Conservation (phyloP, 2,888 invertebrate species). For the Gortyna flavago region DNA sequence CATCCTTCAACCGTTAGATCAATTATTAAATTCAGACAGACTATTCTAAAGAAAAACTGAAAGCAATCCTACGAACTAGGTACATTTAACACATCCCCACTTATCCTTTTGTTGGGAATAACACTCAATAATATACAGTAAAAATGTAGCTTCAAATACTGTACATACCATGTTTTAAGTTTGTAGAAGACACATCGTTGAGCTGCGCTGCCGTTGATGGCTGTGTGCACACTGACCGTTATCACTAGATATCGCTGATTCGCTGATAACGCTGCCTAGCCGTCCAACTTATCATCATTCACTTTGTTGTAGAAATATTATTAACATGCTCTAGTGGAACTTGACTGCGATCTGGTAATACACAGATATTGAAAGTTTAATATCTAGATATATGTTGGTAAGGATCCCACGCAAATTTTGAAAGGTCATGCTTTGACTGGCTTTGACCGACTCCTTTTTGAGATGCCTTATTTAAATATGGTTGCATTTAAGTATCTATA, state of each 20-base stretch:
- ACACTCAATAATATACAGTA: not conserved
- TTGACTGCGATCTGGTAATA: slow-evolving; percentile 1
- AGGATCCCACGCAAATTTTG: slow-evolving; percentile 1
- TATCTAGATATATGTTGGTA: not conserved
- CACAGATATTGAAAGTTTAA: not conserved
- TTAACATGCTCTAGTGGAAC: slow-evolving; percentile 13
- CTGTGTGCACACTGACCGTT: slow-evolving; percentile 65
- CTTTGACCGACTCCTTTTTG: slow-evolving; percentile 7
- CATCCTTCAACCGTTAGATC: not conserved
- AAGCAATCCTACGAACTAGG: not conserved
- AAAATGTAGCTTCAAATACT: not conserved
- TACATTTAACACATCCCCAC: not conserved
- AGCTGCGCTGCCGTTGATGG: slow-evolving; percentile 61
- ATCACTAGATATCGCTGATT: slow-evolving; percentile 61
- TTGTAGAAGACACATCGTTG: slow-evolving; percentile 59
- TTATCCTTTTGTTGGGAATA: not conserved
- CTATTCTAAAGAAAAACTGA: not conserved
- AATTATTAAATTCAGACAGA: not conserved
- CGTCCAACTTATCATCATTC: slow-evolving; percentile 47
- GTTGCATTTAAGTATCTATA: not conserved
- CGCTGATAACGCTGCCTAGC: slow-evolving; percentile 54
- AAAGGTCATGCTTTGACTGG: slow-evolving; percentile 5
- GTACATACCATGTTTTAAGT: slow-evolving; percentile 63
- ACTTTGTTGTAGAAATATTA: slow-evolving; percentile 22
- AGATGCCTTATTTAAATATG: slow-evolving; percentile 11